Evolutionary conservation across 1,140 invertebrate species (phyloP).

Genomic region (Orius insidiosus): DNA sequence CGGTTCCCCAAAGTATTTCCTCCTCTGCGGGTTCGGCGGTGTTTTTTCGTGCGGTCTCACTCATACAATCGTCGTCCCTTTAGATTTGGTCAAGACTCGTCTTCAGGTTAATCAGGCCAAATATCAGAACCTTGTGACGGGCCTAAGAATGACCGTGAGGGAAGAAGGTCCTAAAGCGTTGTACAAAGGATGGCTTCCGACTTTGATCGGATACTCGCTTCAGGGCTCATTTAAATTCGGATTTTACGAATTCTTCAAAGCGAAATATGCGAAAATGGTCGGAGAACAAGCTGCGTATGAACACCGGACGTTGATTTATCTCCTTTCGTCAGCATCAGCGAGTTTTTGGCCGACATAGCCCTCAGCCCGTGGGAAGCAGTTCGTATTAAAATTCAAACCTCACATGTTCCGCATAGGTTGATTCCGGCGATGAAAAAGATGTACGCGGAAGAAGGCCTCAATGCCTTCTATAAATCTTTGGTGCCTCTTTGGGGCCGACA

Average conservation of each 20-base stretch:
- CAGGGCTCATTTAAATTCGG: conserved; percentile 78
- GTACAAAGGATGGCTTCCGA: conserved; percentile 95
- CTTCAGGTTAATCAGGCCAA: conserved; percentile 90
- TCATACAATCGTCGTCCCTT: conserved; percentile 71
- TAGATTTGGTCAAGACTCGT: conserved; percentile 97
- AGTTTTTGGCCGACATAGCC: conserved; percentile 98
- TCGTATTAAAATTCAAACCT: conserved; percentile 93
- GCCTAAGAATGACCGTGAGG: conserved; percentile 66
- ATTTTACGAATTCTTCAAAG: conserved; percentile 78
- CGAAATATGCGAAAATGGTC: conserved; percentile 63
- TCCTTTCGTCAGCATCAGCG: conserved; percentile 93
- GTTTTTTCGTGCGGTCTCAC: conserved; percentile 90
- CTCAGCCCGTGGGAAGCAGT: conserved; percentile 94
- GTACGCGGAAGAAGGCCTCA: conserved; percentile 56
- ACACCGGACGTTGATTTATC: conserved; percentile 83
- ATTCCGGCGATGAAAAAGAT: conserved; percentile 82
- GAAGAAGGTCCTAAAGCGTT: conserved; percentile 84
- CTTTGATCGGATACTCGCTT: conserved; percentile 90
- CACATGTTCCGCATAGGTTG: conserved; percentile 77
- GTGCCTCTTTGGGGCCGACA: conserved; percentile 95
- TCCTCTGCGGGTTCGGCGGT: conserved; percentile 84
- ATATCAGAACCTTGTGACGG: conserved; percentile 80
- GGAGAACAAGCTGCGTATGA: conserved; percentile 90
- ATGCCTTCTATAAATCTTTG: conserved; percentile 76
- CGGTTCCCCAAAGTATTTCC: conserved; percentile 83